phyloP scores from a whole-genome alignment of 2,113 vertebrate species.

The Tragelaphus scriptus region DNA sequence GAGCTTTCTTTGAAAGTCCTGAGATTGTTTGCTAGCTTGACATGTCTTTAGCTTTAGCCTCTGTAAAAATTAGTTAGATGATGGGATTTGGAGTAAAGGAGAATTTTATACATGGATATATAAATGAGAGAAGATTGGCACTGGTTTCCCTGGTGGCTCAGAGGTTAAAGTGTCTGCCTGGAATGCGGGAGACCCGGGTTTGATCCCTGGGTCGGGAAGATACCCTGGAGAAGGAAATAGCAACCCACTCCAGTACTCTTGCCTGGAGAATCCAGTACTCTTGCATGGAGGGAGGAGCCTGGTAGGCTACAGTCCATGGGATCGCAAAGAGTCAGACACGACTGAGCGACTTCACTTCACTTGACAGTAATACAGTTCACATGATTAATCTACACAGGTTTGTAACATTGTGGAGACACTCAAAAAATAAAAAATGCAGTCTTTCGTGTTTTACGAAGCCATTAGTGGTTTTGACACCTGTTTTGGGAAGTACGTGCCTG shows the following conservation, averaged over 20 bases:
- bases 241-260: no score
- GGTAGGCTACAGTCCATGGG: no score
- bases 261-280: no score
- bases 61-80: constrained; percentile 1
- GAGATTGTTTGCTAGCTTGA: background rate
- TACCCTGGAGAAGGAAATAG: no score
- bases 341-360: background rate
- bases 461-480: constrained; percentile 48
- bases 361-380: background rate
- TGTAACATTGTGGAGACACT: background rate
- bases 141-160: no score
- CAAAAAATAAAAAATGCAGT: background rate
- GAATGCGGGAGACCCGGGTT: no score
- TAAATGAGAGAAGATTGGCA: background rate
- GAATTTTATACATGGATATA: background rate
- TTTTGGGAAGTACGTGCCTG: background rate
- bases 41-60: constrained; percentile 17
- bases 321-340: no score
- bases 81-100: background rate
- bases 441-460: constrained; percentile 50
- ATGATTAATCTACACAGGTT: background rate
- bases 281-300: no score
- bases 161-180: no score
- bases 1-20: background rate
- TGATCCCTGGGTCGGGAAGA: no score